These are phyloP conservation scores for Arbacia lixula DNA, from an alignment of 53 echinoderm and acorn worm genomes.

Conservation along the genomic window DNA sequence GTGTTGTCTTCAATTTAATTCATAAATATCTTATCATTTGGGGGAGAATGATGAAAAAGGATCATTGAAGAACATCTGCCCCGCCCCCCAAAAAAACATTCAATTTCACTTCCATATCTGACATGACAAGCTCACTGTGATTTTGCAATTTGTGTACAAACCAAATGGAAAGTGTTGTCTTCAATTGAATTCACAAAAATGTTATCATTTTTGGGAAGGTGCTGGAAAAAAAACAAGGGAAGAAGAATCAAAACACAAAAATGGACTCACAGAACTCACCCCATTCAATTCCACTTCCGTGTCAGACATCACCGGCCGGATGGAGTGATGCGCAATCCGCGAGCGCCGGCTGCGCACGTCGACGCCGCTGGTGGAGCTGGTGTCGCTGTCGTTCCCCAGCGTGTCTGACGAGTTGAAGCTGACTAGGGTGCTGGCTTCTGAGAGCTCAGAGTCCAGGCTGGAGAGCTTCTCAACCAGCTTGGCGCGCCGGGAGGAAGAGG, in stretches of 20 bases:
- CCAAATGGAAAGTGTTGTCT: too few species aligned
- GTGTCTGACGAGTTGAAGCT: slow-evolving; percentile 96
- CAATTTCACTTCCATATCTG: too few species aligned
- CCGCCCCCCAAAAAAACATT: too few species aligned
- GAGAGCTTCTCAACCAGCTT: slow-evolving; percentile 73
- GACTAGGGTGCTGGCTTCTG: slow-evolving; percentile 93
- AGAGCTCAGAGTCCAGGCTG: slow-evolving; percentile 93
- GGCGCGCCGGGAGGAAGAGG: too few species aligned
- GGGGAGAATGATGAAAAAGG: too few species aligned
- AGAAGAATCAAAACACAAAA: neutral
- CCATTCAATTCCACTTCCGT: slow-evolving; percentile 93
- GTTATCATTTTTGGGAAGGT: neutral
- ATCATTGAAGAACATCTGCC: too few species aligned
- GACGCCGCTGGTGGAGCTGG: slow-evolving; percentile 71
- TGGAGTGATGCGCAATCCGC: slow-evolving; percentile 92
- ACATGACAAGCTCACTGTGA: too few species aligned
- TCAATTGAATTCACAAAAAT: too few species aligned
- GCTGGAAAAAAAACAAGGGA: neutral
- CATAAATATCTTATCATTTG: too few species aligned
- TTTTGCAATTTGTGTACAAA: too few species aligned
- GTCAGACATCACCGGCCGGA: slow-evolving; percentile 90
- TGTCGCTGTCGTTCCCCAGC: slow-evolving; percentile 93
- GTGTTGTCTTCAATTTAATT: too few species aligned
- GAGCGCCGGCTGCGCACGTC: slow-evolving; percentile 65
- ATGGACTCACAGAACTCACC: slow-evolving; percentile 47